Evolutionary conservation across 2,113 vertebrate genomes (phyloP).

Genomic region (Lophius piscatorius): DNA sequence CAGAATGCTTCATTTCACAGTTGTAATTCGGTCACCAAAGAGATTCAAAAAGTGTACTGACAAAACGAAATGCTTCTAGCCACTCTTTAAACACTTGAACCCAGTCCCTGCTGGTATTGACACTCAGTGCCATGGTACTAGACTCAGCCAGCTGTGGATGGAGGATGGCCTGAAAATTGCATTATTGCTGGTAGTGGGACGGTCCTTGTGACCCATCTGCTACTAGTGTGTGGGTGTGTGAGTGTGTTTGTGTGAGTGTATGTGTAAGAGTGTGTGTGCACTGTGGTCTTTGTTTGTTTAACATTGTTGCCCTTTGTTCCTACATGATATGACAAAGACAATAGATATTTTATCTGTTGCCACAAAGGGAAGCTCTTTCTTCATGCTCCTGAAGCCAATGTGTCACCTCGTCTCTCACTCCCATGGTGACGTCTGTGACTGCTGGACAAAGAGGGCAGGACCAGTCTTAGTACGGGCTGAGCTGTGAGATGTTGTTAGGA

Average conservation of each 20-base stretch:
- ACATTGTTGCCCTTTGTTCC: constrained; percentile 78
- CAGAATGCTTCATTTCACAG: background rate
- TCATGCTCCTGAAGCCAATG: constrained; percentile 33
- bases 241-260: constrained; percentile 28
- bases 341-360: constrained; percentile 71
- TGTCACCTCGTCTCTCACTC: constrained; percentile 57
- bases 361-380: constrained; percentile 76
- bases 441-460: constrained; percentile 63
- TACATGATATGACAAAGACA: constrained; percentile 56
- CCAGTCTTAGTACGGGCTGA: constrained; percentile 49
- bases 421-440: constrained; percentile 68
- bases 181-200: constrained; percentile 39
- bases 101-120: constrained; percentile 31
- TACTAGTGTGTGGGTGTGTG: constrained; percentile 21
- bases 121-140: constrained; percentile 68
- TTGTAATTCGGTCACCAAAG: background rate
- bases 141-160: constrained; percentile 63
- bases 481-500: constrained; percentile 53
- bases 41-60: too few species aligned
- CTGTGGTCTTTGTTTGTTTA: constrained; percentile 73
- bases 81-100: constrained; percentile 57
- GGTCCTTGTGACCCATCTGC: constrained; percentile 39
- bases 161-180: constrained; percentile 56
- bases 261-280: constrained; percentile 26
- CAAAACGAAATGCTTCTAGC: background rate